Percentiles rank a stretch among this genome's conserved stretches.
Conservation (phyloP, 2,888 invertebrate genomes). For the Mesorhabditis belari region DNA sequence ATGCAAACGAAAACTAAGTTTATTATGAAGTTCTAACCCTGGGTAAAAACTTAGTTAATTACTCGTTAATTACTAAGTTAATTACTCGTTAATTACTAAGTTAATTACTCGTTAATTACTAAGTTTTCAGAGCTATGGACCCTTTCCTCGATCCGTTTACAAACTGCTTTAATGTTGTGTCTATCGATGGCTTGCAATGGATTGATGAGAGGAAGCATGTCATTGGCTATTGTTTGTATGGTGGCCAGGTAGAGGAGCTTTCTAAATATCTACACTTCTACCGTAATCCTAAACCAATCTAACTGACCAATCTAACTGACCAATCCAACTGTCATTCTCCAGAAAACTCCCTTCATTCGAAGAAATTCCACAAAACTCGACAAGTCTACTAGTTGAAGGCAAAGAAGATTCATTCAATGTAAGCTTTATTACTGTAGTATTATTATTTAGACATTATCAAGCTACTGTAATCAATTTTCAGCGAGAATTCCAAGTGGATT, state of each 20-base stretch:
- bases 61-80: too few species aligned
- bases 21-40: too few species aligned
- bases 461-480: constrained; percentile 5
- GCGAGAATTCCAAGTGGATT: constrained; percentile 27
- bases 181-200: constrained; percentile 31
- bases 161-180: constrained; percentile 33
- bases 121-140: constrained; percentile 45
- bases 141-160: constrained; percentile 33
- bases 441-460: background rate
- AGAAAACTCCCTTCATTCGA: too few species aligned
- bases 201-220: constrained; percentile 29
- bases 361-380: too few species aligned
- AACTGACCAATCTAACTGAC: too few species aligned
- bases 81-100: too few species aligned
- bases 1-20: too few species aligned
- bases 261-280: background rate
- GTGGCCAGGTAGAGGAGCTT: constrained; percentile 9
- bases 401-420: background rate
- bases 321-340: background rate
- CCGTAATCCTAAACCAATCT: background rate
- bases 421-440: background rate
- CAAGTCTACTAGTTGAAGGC: too few species aligned
- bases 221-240: constrained; percentile 47
- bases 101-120: too few species aligned
- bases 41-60: too few species aligned